These are phyloP conservation scores for Carlito syrichta DNA, from an alignment of 2,113 vertebrate species.

Conservation along the genomic window DNA sequence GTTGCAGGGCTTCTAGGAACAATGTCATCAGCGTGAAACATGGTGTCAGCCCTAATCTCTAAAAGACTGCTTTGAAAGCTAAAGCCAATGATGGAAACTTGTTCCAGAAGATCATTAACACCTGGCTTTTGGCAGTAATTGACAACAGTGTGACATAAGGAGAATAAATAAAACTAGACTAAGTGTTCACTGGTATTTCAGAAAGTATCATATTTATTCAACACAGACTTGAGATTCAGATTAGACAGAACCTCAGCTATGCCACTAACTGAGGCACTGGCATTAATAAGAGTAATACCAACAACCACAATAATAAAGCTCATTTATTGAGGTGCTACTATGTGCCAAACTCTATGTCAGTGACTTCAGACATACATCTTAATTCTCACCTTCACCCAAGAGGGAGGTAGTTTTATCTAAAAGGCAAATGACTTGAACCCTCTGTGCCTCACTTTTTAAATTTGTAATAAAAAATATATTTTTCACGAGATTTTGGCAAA, in stretches of 20 bases:
- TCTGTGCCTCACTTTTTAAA: neutral
- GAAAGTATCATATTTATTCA: neutral
- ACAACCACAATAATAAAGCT: neutral
- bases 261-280: neutral
- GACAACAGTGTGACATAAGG: neutral
- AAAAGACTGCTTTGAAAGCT: neutral
- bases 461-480: too few relatives aligned
- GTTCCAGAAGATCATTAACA: neutral
- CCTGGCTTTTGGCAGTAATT: neutral
- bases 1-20: constrained; percentile 41
- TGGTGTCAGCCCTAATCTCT: neutral
- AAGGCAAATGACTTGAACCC: neutral
- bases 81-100: neutral
- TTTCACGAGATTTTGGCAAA: neutral
- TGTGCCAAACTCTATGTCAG: neutral
- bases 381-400: neutral
- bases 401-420: neutral
- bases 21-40: constrained; percentile 23
- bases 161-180: neutral
- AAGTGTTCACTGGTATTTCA: neutral
- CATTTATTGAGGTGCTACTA: neutral
- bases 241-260: neutral
- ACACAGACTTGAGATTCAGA: neutral
- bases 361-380: neutral
- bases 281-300: neutral